phyloP scores from a whole-genome alignment of 1,140 invertebrate genomes.

The Drosophila lowei region DNA sequence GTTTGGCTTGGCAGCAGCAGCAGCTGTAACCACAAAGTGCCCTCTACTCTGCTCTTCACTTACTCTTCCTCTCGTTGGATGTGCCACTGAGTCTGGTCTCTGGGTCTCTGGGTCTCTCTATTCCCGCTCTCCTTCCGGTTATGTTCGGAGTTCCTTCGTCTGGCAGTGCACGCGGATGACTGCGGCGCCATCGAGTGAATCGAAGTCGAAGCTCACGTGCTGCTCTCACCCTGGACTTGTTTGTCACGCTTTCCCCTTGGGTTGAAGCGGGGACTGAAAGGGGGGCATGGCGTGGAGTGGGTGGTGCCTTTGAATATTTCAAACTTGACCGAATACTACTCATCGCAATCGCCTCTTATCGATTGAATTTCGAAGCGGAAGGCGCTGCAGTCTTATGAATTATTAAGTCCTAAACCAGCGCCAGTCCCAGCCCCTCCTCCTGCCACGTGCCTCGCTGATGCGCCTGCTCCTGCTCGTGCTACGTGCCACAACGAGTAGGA shows the following conservation, averaged over 20 bases:
- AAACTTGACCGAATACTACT: slow-evolving; percentile 51
- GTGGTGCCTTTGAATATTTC: slow-evolving; percentile 52
- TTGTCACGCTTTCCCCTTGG: slow-evolving; percentile 51
- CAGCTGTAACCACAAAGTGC: slow-evolving; percentile 27
- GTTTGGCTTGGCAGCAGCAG: slow-evolving; percentile 37
- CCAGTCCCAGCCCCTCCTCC: too few relatives aligned
- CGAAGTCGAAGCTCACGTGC: slow-evolving; percentile 39
- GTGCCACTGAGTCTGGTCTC: too few relatives aligned
- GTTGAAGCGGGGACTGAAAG: too few relatives aligned
- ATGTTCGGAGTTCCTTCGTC: slow-evolving; percentile 48
- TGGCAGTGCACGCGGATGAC: slow-evolving; percentile 53
- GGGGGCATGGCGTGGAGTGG: neutral
- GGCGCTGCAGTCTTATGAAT: slow-evolving; percentile 58
- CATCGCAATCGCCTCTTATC: slow-evolving; percentile 58
- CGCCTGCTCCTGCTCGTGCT: neutral
- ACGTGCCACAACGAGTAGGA: slow-evolving; percentile 35
- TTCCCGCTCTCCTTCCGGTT: slow-evolving; percentile 18
- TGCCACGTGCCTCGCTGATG: neutral
- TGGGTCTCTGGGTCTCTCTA: neutral
- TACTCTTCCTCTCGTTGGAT: slow-evolving; percentile 4
- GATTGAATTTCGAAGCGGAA: slow-evolving; percentile 35
- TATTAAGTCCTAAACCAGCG: slow-evolving; percentile 33
- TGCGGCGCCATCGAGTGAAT: slow-evolving; percentile 35
- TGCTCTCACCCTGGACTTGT: slow-evolving; percentile 43
- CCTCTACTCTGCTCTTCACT: neutral